Base-by-base conservation (phyloP, 2,113 vertebrate species). In the Verasper variegatus region DNA sequence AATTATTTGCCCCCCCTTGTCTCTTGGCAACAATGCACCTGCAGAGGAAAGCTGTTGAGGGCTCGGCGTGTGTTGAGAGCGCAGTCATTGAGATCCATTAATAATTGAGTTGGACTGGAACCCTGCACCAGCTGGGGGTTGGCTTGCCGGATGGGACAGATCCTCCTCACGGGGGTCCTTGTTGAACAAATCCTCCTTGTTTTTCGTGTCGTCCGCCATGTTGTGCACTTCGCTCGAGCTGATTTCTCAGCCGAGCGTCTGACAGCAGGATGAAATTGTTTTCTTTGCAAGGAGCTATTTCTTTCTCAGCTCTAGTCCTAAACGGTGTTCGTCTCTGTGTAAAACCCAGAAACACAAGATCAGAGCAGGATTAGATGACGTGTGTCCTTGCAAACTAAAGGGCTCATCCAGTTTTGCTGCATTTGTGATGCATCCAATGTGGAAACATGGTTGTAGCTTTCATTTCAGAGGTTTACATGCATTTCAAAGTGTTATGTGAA, bases 71-170 rank as follows among this genome's bases (percentile, higher is more conserved):
- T 71, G 76, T 63, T 63, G 80, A 72, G 83, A 67, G 78, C 45
- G 9, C 86, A 56, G 87, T 71, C 84, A 68, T 84, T 80, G 89
- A 88, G 88, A 82, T 80, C 66, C 90, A 93, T 94, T 81, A 93
- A 93, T 94, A 92, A 94, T 95, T 84, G 68, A 93, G 85, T 42
- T 54, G 76, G 72, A 82, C 70, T 92, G 84, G 87, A 93, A 93
- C 89, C 89, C 68, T 82, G 92, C 85, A 87, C 87, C 85, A 74
- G 75, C 71, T 80, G 79, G 69, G 78, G 76, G 78, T 59, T 69
- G 82, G 60, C 64, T 66, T 13, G 23, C 27, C 26, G 26, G 71
- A 65, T 74, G 68, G 71, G 74, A 73, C 66, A 21, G 79, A 68
- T 89, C 74, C 61, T 63, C 54, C 70, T 90, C 59, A 5, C 59